These are phyloP conservation scores for Euphonia xanthogaster DNA, from an alignment of 2,797 vertebrate species.

Conservation along the genomic window DNA sequence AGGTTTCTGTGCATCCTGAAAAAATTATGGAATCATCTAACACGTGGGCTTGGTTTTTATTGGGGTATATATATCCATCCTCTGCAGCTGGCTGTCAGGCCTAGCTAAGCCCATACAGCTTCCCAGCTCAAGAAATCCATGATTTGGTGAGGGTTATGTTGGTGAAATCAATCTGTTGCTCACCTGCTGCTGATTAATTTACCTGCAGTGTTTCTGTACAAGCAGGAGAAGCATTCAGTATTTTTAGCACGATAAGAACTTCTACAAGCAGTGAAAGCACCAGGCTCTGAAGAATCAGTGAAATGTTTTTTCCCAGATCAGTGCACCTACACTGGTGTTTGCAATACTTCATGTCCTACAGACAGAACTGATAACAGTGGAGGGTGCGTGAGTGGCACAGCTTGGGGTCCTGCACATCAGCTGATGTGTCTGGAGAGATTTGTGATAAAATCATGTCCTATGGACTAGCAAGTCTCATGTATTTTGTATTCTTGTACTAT, in stretches of 20 bases:
- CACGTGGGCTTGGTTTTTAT: background rate
- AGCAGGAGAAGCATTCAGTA: background rate
- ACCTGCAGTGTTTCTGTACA: background rate
- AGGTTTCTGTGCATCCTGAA: background rate
- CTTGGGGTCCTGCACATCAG: background rate
- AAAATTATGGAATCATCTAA: background rate
- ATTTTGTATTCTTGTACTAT: background rate
- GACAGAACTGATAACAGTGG: background rate
- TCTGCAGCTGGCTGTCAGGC: background rate
- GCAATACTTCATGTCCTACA: background rate
- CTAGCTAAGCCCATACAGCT: background rate
- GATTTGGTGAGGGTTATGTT: background rate
- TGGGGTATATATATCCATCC: background rate
- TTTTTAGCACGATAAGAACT: background rate
- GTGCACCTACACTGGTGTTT: background rate
- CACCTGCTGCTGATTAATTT: background rate
- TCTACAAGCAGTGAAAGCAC: background rate
- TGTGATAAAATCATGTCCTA: accelerated
- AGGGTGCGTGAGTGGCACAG: background rate
- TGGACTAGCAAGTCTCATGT: background rate
- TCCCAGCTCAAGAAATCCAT: background rate
- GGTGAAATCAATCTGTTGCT: background rate
- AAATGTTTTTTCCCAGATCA: background rate
- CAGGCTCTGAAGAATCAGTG: background rate
- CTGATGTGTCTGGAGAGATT: background rate